These are phyloP conservation scores for Hippoglossus stenolepis DNA, from an alignment of 2,113 vertebrate species.

Conservation along the genomic window DNA sequence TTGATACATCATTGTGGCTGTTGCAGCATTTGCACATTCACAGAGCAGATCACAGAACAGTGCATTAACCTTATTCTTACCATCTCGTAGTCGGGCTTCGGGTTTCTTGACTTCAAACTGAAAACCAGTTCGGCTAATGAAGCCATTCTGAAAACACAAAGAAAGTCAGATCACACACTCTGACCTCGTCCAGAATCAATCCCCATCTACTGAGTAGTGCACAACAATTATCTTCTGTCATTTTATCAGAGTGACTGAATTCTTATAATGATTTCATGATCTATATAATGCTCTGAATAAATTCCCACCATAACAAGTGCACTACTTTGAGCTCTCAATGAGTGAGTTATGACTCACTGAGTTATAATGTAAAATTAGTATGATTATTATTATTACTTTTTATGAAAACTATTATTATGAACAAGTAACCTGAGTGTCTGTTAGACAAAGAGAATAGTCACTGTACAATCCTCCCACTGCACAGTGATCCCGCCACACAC, in stretches of 20 bases:
- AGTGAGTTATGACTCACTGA: no score
- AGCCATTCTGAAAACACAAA: constrained; percentile 86
- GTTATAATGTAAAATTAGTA: no score
- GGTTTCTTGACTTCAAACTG: constrained; percentile 88
- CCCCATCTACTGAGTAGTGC: background rate
- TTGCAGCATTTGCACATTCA: no score
- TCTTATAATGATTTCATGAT: no score
- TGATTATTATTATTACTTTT: no score
- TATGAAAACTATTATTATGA: no score
- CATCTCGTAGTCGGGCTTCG: constrained; percentile 95
- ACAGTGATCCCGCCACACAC: background rate
- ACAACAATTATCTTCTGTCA: no score
- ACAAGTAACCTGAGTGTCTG: background rate
- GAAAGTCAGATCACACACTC: background rate
- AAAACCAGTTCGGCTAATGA: constrained; percentile 86
- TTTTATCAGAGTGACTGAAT: background rate
- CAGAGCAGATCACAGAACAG: no score
- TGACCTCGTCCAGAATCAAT: background rate
- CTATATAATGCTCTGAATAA: no score
- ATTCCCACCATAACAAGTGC: no score
- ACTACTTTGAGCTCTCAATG: no score
- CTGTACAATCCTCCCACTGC: no score
- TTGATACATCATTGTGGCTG: background rate
- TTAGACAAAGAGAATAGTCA: background rate
- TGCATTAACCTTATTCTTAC: constrained; percentile 66